A percentile compares a stretch with the other conserved stretches of the same genome.
Conservation (phyloP, 2,888 invertebrate species). For the Silvanus unidentatus region DNA sequence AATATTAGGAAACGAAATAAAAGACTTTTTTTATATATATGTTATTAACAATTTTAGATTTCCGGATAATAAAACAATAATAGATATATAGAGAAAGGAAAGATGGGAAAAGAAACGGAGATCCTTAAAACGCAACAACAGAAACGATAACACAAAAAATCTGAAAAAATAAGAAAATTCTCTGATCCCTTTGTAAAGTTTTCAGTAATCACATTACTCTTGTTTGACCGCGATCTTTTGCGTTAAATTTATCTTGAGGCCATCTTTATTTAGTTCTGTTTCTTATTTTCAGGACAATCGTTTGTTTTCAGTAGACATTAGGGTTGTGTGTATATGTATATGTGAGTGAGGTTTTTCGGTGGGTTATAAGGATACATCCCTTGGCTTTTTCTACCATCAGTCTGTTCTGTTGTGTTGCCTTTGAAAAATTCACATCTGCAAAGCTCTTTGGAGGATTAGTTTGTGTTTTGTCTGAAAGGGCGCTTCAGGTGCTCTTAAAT, state of each 20-base stretch:
- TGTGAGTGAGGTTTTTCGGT: background rate
- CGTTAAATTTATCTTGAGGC: slow-evolving; percentile 6
- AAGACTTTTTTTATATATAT: no score
- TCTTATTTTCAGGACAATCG: background rate
- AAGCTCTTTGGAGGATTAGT: slow-evolving; percentile 4
- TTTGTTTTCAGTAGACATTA: no score
- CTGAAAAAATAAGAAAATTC: no score
- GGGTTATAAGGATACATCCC: no score
- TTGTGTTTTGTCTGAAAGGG: background rate
- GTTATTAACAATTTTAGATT: no score
- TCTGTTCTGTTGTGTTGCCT: background rate
- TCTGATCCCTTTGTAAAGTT: background rate
- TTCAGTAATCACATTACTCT: slow-evolving; percentile 7
- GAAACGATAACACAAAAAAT: no score
- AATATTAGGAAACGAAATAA: no score
- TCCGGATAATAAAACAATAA: no score
- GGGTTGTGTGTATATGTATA: background rate
- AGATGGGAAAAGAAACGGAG: no score
- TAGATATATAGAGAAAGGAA: no score
- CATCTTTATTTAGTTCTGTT: slow-evolving; percentile 6
- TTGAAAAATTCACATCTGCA: slow-evolving; percentile 7
- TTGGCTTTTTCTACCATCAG: no score
- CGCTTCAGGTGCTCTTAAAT: slow-evolving; percentile 6
- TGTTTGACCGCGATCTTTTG: slow-evolving; percentile 8
- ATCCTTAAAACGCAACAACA: no score